Evolutionary conservation across 2,888 invertebrate species (phyloP), one percentile per base, ranked within the genome.

Genomic region (Diaperis boleti): DNA sequence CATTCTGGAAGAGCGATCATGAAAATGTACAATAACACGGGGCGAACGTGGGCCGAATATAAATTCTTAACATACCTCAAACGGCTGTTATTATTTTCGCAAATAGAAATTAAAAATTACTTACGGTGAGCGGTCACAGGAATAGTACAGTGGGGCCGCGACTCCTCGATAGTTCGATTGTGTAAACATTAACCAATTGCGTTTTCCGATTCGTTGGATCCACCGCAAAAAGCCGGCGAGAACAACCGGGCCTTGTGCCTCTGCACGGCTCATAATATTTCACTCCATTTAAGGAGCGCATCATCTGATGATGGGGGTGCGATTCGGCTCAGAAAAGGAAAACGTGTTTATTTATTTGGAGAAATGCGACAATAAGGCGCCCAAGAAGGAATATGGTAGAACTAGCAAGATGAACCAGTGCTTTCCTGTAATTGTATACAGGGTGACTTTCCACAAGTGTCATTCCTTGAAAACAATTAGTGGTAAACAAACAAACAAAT

Each of bases 51-150:
- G 68, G 66, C 70, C 69, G 76, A 76, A 78, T 78, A 78, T 78
- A 76, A 77, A 78, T 78, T 78, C 78, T 72, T 74, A 70, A 75
- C 77, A 78, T 77, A 77, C 76, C 77, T 77, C 72, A 59, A 59
- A 69, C 65, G 69, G 63, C 62, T 45, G 64, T 57, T 78, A 78
- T 77, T 78, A 78, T 78, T 79, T 79, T 73, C 73, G 76, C 76
- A 78, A 79, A 80, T 79, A 78, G 76, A 79, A 80, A 79, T 80
- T 79, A 79, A 78, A 78, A 78, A 80, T 80, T 80, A 75, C 70
- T 79, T 78, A 77, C 78, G 67, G 74, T 72, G 33, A 63, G 44
- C 39, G 50, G 52, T 50, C 56, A 41, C 55, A 50, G 37, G 52
- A 39, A 52, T 35, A 33, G 49, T 42, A 41, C 49, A 39, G 33